Conservation (phyloP, 2,888 invertebrate genomes). For the Eupithecia inturbata region DNA sequence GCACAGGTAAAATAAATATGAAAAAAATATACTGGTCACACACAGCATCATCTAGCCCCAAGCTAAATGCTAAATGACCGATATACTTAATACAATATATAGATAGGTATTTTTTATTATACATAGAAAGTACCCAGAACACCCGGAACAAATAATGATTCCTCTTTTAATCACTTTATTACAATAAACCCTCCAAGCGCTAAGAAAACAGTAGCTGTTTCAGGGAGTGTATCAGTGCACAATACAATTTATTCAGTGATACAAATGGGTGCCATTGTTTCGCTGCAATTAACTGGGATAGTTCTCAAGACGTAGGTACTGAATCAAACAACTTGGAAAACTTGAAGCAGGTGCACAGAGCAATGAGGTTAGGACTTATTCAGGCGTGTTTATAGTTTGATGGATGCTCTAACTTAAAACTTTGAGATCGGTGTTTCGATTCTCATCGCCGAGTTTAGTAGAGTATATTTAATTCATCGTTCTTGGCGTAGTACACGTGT, state of each 20-base stretch:
- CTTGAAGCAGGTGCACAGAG: not conserved
- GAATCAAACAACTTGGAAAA: conserved; percentile 5
- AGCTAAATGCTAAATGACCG: too few species aligned
- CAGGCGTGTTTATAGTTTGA: not conserved
- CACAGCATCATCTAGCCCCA: too few species aligned
- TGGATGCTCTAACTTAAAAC: not conserved
- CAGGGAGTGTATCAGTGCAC: not conserved
- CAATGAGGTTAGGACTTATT: not conserved
- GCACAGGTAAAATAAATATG: too few species aligned
- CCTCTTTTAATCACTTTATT: too few species aligned
- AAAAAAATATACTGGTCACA: too few species aligned
- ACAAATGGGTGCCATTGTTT: conserved; percentile 26
- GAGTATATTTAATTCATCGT: too few species aligned
- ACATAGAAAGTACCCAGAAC: too few species aligned
- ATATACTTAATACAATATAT: too few species aligned
- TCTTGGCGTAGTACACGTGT: too few species aligned
- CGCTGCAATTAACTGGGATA: conserved; percentile 37
- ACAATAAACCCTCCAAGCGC: not conserved
- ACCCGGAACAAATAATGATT: too few species aligned
- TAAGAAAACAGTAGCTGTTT: not conserved
- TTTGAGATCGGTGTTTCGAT: not conserved
- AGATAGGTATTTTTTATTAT: too few species aligned
- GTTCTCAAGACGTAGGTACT: conserved; percentile 25
- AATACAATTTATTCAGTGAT: conserved; percentile 28
- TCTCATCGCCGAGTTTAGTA: not conserved